Conservation (phyloP, 2,888 invertebrate genomes). For the Clostera curtula region DNA sequence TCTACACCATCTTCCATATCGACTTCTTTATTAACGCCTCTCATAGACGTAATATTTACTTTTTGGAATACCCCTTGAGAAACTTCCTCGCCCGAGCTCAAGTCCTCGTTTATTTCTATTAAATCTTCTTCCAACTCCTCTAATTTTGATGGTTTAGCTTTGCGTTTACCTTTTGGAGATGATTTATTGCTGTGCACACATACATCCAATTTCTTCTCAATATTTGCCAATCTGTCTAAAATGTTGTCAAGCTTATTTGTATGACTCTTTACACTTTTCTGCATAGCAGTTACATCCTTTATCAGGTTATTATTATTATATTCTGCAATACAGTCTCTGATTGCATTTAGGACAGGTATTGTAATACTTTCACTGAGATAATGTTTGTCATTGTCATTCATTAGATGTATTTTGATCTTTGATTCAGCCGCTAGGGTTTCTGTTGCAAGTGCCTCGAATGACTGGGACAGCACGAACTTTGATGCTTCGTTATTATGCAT, state of each 20-base stretch:
- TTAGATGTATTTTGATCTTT: constrained; percentile 57
- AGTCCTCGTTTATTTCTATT: constrained; percentile 28
- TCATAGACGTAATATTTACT: constrained; percentile 20
- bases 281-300: constrained; percentile 30
- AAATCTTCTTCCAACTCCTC: constrained; percentile 48
- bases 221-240: constrained; percentile 37
- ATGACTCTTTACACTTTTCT: constrained; percentile 34
- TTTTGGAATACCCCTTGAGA: constrained; percentile 26
- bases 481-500: constrained; percentile 18
- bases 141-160: constrained; percentile 36
- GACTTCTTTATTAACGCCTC: constrained; percentile 15
- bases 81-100: constrained; percentile 40
- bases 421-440: constrained; percentile 36
- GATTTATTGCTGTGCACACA: constrained; percentile 5
- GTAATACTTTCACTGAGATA: constrained; percentile 46
- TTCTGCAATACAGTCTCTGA: constrained; percentile 45
- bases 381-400: constrained; percentile 53
- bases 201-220: constrained; percentile 42
- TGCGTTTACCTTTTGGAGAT: constrained; percentile 6
- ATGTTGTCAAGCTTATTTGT: constrained; percentile 44
- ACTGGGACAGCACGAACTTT: constrained; percentile 42
- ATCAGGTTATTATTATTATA: constrained; percentile 26
- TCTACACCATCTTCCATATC: constrained; percentile 20
- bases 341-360: constrained; percentile 44
- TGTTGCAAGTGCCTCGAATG: constrained; percentile 52